Evolutionary conservation across 2,888 invertebrate species (phyloP), one percentile per base, ranked within the genome.

Genomic region (Lochmaea crataegi): DNA sequence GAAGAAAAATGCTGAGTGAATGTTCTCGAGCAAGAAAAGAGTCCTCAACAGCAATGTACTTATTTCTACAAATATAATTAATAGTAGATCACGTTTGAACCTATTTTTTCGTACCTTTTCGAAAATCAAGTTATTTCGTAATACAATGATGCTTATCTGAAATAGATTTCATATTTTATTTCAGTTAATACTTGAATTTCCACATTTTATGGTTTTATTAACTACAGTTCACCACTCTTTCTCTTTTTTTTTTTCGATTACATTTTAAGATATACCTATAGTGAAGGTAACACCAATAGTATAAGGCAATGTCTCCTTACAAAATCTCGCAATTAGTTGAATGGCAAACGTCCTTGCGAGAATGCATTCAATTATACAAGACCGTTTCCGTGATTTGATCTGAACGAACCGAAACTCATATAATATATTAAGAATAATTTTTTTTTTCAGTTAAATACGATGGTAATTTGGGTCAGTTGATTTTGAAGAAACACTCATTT

Each of bases 291-390:
- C 1, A 51, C 4, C 5, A 7, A 5, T n/a, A 48, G 6, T 48
- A 14, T n/a, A 48, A 48, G 14, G 48, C 48, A 48, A 51, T 51
- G 51, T 51, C 16, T 7, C 6, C 12, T 51, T 51, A 51, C 51
- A 7, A 51, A 51, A 51, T 51, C n/a, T 51, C 7, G 51, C 51
- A 51, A n/a, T 51, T 51, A 16, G n/a, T 51, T n/a, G 51, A 51
- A 51, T n/a, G 51, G 51, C 7, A 41, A 41, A 61, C 18, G 61
- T 18, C 26, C 57, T 61, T 38, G 61, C 41, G 10, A 61, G n/a
- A 16, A 32, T 61, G 61, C 12, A 61, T 61, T 26, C 41, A 61
- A 16, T 61, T 16, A 16, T 41, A 16, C 61, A 61, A 61, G 41
- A 38, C 2, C 41, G 16, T 61, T 41, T 61, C 14, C 51, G 51